Percentiles rank a stretch among this genome's conserved stretches.
These are phyloP conservation scores for Manis javanica DNA, from an alignment of 2,797 vertebrate genomes.

Conservation along the genomic window DNA sequence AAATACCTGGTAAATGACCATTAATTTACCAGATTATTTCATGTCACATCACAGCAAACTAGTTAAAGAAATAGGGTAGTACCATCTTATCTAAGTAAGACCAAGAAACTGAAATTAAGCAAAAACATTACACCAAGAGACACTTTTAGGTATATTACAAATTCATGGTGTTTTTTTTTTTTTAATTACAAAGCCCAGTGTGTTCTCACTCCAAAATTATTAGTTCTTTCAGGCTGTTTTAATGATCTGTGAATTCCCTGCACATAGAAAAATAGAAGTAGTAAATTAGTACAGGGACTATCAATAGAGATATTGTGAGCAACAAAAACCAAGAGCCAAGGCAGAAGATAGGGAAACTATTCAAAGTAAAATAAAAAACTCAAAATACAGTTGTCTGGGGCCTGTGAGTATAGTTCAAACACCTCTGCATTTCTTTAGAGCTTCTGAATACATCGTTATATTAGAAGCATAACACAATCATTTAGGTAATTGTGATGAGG, in stretches of 20 bases:
- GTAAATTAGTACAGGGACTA: background rate
- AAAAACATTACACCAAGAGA: slow-evolving; percentile 1
- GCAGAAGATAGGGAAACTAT: slow-evolving; percentile 28
- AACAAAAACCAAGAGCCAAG: background rate
- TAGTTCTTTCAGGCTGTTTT: slow-evolving; percentile 44
- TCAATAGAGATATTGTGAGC: background rate
- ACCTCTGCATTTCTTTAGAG: background rate
- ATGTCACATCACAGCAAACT: background rate
- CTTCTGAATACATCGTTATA: background rate
- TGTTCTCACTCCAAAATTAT: background rate
- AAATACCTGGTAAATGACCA: slow-evolving; percentile 1
- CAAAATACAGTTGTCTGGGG: background rate
- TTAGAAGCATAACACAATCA: slow-evolving; percentile 15
- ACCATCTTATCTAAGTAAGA: background rate
- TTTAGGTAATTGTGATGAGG: slow-evolving; percentile 18
- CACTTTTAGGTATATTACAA: background rate
- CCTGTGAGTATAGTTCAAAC: background rate
- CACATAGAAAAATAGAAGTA: slow-evolving; percentile 23
- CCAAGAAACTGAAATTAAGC: background rate
- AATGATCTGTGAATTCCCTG: slow-evolving; percentile 10
- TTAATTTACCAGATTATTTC: background rate
- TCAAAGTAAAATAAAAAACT: slow-evolving; percentile 50
- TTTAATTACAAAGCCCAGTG: background rate
- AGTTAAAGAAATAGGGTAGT: slow-evolving; percentile 22
- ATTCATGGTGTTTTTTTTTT: background rate